Conservation (phyloP, 2,113 vertebrate genomes). For the Illadopsis cleaveri region DNA sequence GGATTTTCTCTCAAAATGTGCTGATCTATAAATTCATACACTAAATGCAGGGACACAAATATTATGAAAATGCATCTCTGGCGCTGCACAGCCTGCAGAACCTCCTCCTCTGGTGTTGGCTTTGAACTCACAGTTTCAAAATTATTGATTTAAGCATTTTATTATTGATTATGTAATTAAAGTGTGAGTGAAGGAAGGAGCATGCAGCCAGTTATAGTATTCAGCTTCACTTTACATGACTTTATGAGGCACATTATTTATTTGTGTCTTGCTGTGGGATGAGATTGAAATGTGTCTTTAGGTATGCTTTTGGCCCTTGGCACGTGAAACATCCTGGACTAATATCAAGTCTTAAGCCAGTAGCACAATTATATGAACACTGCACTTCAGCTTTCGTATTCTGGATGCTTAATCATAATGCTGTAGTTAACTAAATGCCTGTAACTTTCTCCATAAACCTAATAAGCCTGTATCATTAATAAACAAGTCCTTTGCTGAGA, state of each 20-base stretch:
- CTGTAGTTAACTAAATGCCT: neutral
- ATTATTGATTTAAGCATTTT: slow-evolving; percentile 23
- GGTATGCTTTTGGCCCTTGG: neutral
- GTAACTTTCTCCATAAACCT: neutral
- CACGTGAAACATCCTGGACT: neutral
- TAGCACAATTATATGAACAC: neutral
- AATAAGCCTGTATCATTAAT: neutral
- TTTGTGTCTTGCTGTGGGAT: slow-evolving; percentile 2
- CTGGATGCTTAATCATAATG: neutral
- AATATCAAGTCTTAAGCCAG: neutral
- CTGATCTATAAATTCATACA: neutral
- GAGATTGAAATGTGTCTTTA: neutral
- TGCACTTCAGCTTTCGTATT: neutral
- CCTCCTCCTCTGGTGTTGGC: neutral
- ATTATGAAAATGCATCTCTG: neutral
- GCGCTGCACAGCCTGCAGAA: neutral
- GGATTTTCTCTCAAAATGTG: neutral
- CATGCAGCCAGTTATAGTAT: neutral
- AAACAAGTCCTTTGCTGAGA: neutral
- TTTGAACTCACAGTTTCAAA: slow-evolving; percentile 1
- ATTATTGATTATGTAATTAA: slow-evolving; percentile 9
- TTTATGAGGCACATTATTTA: neutral
- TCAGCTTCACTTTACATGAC: neutral
- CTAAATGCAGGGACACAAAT: neutral
- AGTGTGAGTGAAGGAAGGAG: neutral